Evolutionary conservation across 2,113 vertebrate species (phyloP), one percentile per base, ranked within the genome.

Genomic region (Crotophaga sulcirostris): DNA sequence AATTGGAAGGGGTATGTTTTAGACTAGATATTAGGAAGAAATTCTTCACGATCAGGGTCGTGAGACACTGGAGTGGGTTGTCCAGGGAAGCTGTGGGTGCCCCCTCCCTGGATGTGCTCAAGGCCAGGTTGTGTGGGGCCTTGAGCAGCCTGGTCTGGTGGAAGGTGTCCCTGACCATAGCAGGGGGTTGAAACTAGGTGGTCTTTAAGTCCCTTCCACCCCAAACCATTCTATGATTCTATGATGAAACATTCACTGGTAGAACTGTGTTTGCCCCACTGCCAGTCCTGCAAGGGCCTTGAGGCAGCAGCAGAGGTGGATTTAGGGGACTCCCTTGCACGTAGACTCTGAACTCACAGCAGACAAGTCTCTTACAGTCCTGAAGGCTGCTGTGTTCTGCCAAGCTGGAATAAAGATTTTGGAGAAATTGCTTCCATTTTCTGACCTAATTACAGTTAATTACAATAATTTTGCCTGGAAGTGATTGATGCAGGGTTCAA

Each of bases 401-500:
- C 67, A 94, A 92, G 36, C 45, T 85, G 51, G 40, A 88, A 45
- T 18, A 87, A 69, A 91, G 62, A 56, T 84, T 89, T 60, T 75
- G 34, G 87, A 76, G 72, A 80, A 93, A 76, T 54, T 51, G 54
- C 16, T 95, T 95, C 78, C 8, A 54, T 95, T 90, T 94, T 95
- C 58, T 93, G 90, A 87, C 75, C 70, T 88, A 85, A 93, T 95
- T 96, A 60, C 40, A 85, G n/a, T 79, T 90, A 91, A 90, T 84
- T 75, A 67, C 0, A 9, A 54, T 94, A 85, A 91, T 96, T 93
- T 90, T 64, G 33, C 75, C 60, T 90, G 62, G 45, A 85, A 91
- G 64, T 58, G 70, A 62, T 76, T 94, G 92, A 84, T 94, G 54
- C 8, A 8, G 38, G 54, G 78, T 73, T 85, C 74, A 62, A 3